Evolutionary conservation across 2,113 vertebrate genomes (phyloP).

Genomic region (Bufo bufo): DNA sequence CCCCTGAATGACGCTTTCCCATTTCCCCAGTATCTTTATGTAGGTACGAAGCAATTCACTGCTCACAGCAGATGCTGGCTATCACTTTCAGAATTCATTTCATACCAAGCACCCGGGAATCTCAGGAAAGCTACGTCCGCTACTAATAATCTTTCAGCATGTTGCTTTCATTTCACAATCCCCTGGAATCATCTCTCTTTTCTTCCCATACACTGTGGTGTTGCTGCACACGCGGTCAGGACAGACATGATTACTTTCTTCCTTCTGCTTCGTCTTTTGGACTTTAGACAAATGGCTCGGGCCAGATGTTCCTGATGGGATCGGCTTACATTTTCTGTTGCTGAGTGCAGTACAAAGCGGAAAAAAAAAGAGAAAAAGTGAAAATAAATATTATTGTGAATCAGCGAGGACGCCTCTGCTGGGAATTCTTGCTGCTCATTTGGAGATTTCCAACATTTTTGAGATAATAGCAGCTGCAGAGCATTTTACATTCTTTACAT

Average conservation of each 20-base stretch:
- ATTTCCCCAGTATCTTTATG: background rate
- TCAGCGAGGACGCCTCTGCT: conserved; percentile 29
- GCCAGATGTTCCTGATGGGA: conserved; percentile 25
- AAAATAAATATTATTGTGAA: conserved; percentile 44
- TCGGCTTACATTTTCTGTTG: conserved; percentile 38
- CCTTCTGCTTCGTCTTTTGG: background rate
- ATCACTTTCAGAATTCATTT: background rate
- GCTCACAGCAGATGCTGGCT: background rate
- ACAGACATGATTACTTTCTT: background rate
- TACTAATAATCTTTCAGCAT: background rate
- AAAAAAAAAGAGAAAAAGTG: background rate
- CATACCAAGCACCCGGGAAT: background rate
- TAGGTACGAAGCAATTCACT: background rate
- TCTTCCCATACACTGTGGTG: background rate
- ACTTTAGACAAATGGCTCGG: background rate
- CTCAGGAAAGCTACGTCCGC: background rate
- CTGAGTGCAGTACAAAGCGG: conserved; percentile 19
- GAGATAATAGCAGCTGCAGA: conserved; percentile 21
- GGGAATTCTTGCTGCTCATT: conserved; percentile 21
- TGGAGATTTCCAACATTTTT: conserved; percentile 33
- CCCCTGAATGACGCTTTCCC: background rate
- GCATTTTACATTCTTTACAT: background rate
- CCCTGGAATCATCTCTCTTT: background rate
- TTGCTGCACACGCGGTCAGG: no score
- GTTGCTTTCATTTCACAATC: background rate